Evolutionary conservation across 2,113 vertebrate species (phyloP).

Genomic region (Atractosteus spatula): DNA sequence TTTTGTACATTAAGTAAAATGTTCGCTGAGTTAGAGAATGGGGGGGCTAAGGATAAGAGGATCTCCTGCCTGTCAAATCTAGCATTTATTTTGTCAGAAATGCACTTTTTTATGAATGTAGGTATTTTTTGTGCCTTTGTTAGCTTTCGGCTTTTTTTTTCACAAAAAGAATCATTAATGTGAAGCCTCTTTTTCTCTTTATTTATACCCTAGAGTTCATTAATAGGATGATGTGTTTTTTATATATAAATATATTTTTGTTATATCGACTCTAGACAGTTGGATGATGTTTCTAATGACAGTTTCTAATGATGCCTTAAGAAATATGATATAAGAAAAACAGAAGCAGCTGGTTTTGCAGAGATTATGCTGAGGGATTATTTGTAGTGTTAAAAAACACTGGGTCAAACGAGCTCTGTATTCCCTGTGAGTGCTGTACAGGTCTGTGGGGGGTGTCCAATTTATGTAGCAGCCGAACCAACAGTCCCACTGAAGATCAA

Average conservation of each 20-base stretch:
- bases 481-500: too few species aligned
- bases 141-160: constrained; percentile 13
- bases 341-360: constrained; percentile 94
- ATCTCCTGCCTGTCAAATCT: constrained; percentile 9
- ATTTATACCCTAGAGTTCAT: constrained; percentile 78
- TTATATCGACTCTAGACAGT: constrained; percentile 79
- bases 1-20: neutral
- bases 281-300: constrained; percentile 45
- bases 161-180: constrained; percentile 41
- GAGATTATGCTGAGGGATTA: constrained; percentile 68
- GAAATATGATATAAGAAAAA: constrained; percentile 33
- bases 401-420: constrained; percentile 54
- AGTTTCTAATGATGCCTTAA: constrained; percentile 54
- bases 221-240: constrained; percentile 76
- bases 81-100: constrained; percentile 73
- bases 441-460: constrained; percentile 1
- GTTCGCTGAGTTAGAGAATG: neutral
- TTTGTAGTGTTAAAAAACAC: constrained; percentile 58
- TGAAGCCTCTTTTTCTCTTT: constrained; percentile 73
- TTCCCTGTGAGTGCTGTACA: constrained; percentile 39
- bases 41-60: neutral
- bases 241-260: constrained; percentile 86
- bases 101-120: constrained; percentile 91
- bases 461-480: neutral
- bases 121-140: constrained; percentile 53